These are phyloP conservation scores for Pseudomugil gertrudae DNA, from an alignment of 2,797 vertebrate species.

Conservation along the genomic window DNA sequence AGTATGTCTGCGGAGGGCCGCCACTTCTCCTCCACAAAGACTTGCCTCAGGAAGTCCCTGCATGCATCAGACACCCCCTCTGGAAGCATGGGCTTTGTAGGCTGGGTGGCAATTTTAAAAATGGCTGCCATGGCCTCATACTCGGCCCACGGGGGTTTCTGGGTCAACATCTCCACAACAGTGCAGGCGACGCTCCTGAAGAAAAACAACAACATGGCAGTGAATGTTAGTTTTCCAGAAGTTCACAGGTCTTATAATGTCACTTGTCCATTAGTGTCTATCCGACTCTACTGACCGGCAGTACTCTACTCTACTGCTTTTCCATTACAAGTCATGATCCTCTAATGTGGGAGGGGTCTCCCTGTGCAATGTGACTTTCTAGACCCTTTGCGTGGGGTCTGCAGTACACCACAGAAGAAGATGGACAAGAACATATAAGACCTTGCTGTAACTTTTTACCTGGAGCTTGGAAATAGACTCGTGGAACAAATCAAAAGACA, in stretches of 20 bases:
- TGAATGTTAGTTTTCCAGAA: neutral
- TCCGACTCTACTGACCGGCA: too few relatives aligned
- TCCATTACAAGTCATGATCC: too few relatives aligned
- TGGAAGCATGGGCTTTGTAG: slow-evolving; percentile 89
- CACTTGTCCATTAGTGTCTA: too few relatives aligned
- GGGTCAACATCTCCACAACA: slow-evolving; percentile 93
- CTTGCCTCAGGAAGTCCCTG: slow-evolving; percentile 89
- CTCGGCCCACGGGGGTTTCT: slow-evolving; percentile 94
- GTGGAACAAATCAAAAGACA: too few relatives aligned
- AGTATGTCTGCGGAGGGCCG: slow-evolving; percentile 88
- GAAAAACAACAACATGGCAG: slow-evolving; percentile 21
- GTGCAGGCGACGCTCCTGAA: slow-evolving; percentile 92
- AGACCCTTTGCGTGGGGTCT: too few relatives aligned
- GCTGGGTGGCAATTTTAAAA: slow-evolving; percentile 95
- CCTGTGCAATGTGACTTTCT: too few relatives aligned
- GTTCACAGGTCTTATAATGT: neutral
- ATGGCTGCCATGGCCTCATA: slow-evolving; percentile 95
- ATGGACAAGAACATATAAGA: too few relatives aligned
- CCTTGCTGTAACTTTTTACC: too few relatives aligned
- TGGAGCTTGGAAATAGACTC: too few relatives aligned
- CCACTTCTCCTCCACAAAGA: slow-evolving; percentile 93
- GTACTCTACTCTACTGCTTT: too few relatives aligned
- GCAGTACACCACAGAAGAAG: too few relatives aligned
- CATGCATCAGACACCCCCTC: slow-evolving; percentile 85
- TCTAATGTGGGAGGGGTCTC: too few relatives aligned